Percentiles rank a stretch among this genome's conserved stretches.
Evolutionary conservation across 2,113 vertebrate genomes (phyloP).

Genomic region (Zapornia atra): DNA sequence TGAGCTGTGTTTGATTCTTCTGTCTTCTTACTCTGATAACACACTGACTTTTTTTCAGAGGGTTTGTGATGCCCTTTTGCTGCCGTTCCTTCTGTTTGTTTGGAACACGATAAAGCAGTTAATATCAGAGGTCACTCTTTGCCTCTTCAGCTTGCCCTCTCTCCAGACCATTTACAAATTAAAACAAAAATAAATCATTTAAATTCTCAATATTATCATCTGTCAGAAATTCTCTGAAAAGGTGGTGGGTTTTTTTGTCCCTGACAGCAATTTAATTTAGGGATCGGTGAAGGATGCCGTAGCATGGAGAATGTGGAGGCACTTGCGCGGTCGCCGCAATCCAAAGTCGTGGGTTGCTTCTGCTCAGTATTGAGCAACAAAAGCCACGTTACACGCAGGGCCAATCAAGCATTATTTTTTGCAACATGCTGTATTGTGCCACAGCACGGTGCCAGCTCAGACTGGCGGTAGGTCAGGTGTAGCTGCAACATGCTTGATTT

Average conservation of each 20-base stretch:
- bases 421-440: background rate
- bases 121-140: background rate
- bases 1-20: background rate
- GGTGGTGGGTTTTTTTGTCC: background rate
- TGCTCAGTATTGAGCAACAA: background rate
- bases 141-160: background rate
- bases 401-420: background rate
- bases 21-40: background rate
- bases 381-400: background rate
- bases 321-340: background rate
- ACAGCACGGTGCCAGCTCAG: background rate
- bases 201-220: background rate
- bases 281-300: fast-evolving
- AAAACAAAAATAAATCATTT: background rate
- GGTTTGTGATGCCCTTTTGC: background rate
- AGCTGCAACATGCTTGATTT: background rate
- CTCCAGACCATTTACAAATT: background rate
- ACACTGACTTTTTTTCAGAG: background rate
- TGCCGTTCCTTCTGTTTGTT: background rate
- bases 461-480: background rate
- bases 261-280: background rate
- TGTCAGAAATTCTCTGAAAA: background rate
- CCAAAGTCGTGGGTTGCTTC: background rate
- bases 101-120: background rate
- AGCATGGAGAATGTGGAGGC: background rate